Evolutionary conservation across 2,888 invertebrate species (phyloP), one percentile per base, ranked within the genome.

Genomic region (Drosophila anomalata): DNA sequence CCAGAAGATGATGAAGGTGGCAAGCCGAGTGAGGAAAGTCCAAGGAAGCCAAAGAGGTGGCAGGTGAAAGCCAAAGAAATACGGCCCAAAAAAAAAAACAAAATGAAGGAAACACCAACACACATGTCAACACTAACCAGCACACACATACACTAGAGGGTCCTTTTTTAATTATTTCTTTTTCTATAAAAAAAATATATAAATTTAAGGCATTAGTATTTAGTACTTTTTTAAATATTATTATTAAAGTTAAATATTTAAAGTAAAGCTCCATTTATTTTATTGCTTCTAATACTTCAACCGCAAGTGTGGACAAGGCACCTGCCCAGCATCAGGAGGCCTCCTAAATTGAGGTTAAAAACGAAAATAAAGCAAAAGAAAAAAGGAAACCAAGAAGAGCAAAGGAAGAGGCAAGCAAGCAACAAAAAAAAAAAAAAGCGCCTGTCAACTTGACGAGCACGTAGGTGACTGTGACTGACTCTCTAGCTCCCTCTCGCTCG

Each of bases 331-430:
- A 76, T 79, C 77, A 85, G 79, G 73, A 85, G 79, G 73, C 78
- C 31, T 54, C 67, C 71, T 59, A 73, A 79, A 86, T 88, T 86
- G 87, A 88, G 88, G 82, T 86, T 88, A 86, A 83, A 85, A 77
- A 61, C 66, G 61, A 71, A 65, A 58, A 47, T 33, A 80, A 77
- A 60, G 54, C 70, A 63, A 57, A 67, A 58, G 66, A 54, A 53
- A 66, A 55, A 61, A 68, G 52, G 31, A 39, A 39, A 48, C 22
- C 22, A 7, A n/a, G 39, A n/a, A 48, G 46, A 39, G 54, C 47
- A 36, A 48, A 44, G 17, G 9, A 53, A 20, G 47, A 24, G 22
- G 42, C 22, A 12, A 59, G 47, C 22, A 24, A 39, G 17, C 17
- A 17, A 17, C 17, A 17, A 71, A 76, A 68, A 53, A 14, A 61